phyloP scores from a whole-genome alignment of 2,113 vertebrate genomes.

The Brachypteracias leptosomus region DNA sequence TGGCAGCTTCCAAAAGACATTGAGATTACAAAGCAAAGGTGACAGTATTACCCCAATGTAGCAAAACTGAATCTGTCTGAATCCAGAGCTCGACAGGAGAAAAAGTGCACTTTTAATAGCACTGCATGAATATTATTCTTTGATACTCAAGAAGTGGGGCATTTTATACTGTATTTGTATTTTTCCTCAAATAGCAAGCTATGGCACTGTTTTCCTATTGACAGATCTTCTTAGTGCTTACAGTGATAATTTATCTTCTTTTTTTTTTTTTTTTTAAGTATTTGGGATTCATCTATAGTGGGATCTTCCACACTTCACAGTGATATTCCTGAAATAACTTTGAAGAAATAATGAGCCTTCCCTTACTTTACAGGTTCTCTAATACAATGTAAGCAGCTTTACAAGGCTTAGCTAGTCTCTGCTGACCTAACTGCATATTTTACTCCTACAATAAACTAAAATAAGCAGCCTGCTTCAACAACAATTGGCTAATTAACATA shows the following conservation, averaged over 20 bases:
- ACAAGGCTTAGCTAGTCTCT: constrained; percentile 61
- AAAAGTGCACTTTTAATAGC: not conserved
- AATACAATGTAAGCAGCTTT: constrained; percentile 77
- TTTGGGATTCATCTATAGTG: constrained; percentile 24
- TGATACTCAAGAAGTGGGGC: not conserved
- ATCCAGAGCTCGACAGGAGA: not conserved
- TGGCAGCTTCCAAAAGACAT: not conserved
- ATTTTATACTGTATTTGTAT: not conserved
- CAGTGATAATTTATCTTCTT: not conserved
- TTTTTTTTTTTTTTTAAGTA: not conserved
- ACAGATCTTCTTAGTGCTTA: not conserved
- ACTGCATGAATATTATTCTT: not conserved
- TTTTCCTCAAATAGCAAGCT: not conserved
- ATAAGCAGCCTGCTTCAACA: constrained; percentile 34
- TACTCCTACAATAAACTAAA: constrained; percentile 62
- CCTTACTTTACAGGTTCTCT: constrained; percentile 68
- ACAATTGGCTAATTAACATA: constrained; percentile 28
- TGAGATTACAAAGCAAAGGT: not conserved
- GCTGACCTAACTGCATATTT: constrained; percentile 63
- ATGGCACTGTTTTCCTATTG: not conserved
- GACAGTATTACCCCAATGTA: not conserved
- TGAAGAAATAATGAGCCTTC: constrained; percentile 62
- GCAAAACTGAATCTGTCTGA: not conserved
- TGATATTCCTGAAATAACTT: constrained; percentile 75
- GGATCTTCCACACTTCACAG: constrained; percentile 30